Base-by-base conservation (phyloP, 2,888 invertebrate genomes). In the Acanthopleura granulata region DNA sequence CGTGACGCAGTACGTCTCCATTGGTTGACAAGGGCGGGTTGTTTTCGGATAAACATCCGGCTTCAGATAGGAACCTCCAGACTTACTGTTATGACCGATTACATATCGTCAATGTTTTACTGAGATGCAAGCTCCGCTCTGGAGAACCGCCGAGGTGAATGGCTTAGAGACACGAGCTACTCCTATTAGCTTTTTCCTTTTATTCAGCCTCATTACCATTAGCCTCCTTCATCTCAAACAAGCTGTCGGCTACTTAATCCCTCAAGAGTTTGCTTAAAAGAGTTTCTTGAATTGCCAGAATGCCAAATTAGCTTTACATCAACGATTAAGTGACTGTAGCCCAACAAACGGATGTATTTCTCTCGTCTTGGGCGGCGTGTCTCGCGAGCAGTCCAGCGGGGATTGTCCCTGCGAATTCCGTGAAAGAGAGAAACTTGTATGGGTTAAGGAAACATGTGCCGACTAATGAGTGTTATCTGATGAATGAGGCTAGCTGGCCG, bases 301-400 rank as follows among this genome's bases (percentile, higher is more conserved):
- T 66, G 66, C 66, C 66, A 66, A 66, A 66, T 66, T 66, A 66
- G 66, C 66, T 66, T 66, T 66, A 66, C 66, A 66, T 66, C 66
- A 66, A 66, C 29, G 66, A 66, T 66, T 66, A 66, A 66, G 66
- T 66, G 66, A 66, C 27, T 66, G 18, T 66, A 27, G 66, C 29
- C 66, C 66, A 66, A 66, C 22, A 66, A 66, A 66, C 66, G 66
- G 66, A 66, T 66, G 66, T 66, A 27, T 66, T 66, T 66, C 66
- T 22, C 29, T 27, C 25, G 25, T 66, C 66, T 27, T 16, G 25
- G 22, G 25, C 66, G 29, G 27, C 29, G 6, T 27, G 66, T 66
- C 66, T 66, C 66, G 29, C 27, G 15, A 16, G 16, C 22, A 22
- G 18, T 27, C 66, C 29, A 14, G 16, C 18, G 66, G 66, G 66